Percentiles rank a stretch among this genome's conserved stretches.
Conservation (phyloP, 1,140 invertebrate species). For the Drosophila parabipectinata region DNA sequence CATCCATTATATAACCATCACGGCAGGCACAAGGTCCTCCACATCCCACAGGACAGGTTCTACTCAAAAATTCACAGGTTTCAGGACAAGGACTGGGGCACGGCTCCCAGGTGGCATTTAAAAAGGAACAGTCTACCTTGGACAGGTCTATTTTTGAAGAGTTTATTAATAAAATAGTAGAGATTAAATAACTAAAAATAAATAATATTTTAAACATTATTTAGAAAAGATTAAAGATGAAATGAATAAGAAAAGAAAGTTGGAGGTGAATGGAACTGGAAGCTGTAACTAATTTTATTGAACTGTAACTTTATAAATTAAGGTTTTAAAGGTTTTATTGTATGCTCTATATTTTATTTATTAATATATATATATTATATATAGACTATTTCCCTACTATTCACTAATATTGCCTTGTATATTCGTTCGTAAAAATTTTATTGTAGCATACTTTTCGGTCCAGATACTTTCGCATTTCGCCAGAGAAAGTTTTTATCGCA, state of each 20-base stretch:
- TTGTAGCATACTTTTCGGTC: constrained; percentile 62
- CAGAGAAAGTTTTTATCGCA: constrained; percentile 49
- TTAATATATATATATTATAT: not conserved
- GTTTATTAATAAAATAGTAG: not conserved
- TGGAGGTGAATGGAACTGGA: too few species aligned
- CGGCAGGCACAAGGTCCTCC: constrained; percentile 25
- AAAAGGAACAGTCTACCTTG: constrained; percentile 1
- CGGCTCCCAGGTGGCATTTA: constrained; percentile 11
- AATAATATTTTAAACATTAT: not conserved
- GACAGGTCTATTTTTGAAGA: not conserved
- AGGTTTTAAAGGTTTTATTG: not conserved
- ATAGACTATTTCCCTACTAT: not conserved
- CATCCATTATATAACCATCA: constrained; percentile 26
- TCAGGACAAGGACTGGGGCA: constrained; percentile 20
- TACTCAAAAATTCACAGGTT: constrained; percentile 24
- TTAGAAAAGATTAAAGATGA: rapidly evolving
- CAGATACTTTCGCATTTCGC: constrained; percentile 23
- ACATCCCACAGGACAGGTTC: not conserved
- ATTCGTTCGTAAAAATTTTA: constrained; percentile 37
- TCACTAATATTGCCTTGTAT: constrained; percentile 18
- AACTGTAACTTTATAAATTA: too few species aligned
- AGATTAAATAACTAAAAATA: not conserved
- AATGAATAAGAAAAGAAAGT: not conserved
- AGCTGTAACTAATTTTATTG: too few species aligned
- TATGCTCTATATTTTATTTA: not conserved